A percentile compares a stretch with the other conserved stretches of the same genome.
These are phyloP conservation scores for Hydrocynus forskahlii DNA, from an alignment of 2,797 vertebrate species.

Conservation along the genomic window DNA sequence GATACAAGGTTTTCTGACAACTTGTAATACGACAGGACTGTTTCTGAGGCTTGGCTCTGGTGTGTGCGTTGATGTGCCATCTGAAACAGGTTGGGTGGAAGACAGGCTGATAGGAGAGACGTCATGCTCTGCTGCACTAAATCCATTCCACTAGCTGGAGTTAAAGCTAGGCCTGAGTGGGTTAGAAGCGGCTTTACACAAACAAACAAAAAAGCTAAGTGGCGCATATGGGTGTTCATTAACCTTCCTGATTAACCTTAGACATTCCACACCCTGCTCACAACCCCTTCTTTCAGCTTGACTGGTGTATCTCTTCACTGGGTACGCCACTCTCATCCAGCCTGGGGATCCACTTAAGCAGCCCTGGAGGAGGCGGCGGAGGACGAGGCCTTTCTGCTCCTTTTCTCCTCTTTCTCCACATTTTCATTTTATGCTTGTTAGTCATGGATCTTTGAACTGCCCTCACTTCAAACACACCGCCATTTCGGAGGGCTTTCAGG, in stretches of 20 bases:
- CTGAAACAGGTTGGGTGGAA: neutral
- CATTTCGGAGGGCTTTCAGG: slow-evolving; percentile 29
- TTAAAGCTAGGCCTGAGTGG: neutral
- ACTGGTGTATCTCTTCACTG: slow-evolving; percentile 54
- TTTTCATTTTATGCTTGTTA: slow-evolving; percentile 78
- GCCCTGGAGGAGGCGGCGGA: slow-evolving; percentile 54
- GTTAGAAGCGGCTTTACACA: neutral
- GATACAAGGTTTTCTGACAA: neutral
- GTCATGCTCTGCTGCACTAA: slow-evolving; percentile 21
- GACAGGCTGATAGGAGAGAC: slow-evolving; percentile 9
- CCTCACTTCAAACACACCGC: slow-evolving; percentile 49
- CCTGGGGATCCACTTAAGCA: slow-evolving; percentile 67
- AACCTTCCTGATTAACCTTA: slow-evolving; percentile 53
- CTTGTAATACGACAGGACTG: neutral
- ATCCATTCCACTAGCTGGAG: neutral
- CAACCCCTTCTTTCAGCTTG: slow-evolving; percentile 54
- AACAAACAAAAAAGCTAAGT: neutral
- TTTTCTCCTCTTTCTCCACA: slow-evolving; percentile 62
- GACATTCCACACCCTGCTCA: slow-evolving; percentile 25
- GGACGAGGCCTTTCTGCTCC: slow-evolving; percentile 58
- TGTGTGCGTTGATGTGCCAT: neutral
- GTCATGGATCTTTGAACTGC: slow-evolving; percentile 66
- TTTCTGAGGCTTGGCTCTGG: neutral
- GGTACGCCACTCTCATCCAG: slow-evolving; percentile 66
- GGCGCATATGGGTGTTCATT: slow-evolving; percentile 22